These are phyloP conservation scores for Sterna hirundo DNA, from an alignment of 2,113 vertebrate genomes.

Conservation along the genomic window DNA sequence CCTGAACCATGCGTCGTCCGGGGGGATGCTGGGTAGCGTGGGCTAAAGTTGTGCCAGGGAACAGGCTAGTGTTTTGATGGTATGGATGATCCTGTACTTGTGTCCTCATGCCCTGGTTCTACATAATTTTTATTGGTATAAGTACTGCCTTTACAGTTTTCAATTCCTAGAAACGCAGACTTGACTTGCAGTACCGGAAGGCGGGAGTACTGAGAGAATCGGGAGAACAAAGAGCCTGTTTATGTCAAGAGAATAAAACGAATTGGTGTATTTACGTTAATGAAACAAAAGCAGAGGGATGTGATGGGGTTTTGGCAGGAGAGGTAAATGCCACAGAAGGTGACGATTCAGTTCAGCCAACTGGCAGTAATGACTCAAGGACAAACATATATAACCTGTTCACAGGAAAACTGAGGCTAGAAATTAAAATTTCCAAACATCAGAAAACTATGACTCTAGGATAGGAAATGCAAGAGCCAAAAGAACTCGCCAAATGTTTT, in stretches of 20 bases:
- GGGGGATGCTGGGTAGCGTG: background rate
- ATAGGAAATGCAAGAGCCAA: background rate
- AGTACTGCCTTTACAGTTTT: background rate
- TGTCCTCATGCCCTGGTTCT: background rate
- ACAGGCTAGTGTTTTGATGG: background rate
- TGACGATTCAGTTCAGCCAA: background rate
- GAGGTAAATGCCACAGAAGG: background rate
- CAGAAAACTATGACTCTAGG: background rate
- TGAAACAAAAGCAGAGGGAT: background rate
- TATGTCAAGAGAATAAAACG: background rate
- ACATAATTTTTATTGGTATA: background rate
- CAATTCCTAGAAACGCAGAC: background rate
- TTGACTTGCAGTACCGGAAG: background rate
- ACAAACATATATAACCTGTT: background rate
- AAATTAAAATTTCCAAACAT: background rate
- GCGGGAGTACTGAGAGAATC: background rate
- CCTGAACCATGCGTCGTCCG: accelerated
- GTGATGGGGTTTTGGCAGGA: background rate
- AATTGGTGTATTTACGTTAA: background rate
- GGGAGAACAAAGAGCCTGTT: background rate
- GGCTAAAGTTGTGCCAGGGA: background rate
- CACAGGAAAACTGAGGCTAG: background rate
- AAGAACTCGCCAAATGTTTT: background rate
- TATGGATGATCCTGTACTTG: background rate
- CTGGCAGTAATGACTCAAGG: background rate